phyloP scores from a whole-genome alignment of 2,888 invertebrate genomes.

The Koerneria pararmatus region DNA sequence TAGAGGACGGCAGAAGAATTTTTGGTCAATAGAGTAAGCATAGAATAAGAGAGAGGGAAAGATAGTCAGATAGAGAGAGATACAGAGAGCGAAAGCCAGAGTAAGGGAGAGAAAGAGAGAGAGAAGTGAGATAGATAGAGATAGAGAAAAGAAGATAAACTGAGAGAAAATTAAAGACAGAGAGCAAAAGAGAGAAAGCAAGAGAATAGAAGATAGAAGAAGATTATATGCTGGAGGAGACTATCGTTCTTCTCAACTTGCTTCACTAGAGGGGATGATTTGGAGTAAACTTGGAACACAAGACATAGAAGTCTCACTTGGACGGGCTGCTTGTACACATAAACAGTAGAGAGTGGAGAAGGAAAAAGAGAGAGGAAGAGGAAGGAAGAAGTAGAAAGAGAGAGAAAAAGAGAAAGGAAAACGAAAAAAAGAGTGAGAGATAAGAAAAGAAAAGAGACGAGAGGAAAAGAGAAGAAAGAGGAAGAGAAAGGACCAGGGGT shows the following conservation, averaged over 20 bases:
- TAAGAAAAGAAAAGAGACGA: slow-evolving; percentile 19
- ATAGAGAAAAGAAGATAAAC: slow-evolving; percentile 12
- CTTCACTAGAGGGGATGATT: no score
- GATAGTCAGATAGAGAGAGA: background rate
- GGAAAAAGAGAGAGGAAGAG: no score
- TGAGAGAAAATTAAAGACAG: background rate
- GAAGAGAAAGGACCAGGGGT: slow-evolving; percentile 12
- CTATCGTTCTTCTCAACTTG: background rate
- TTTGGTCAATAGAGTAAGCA: background rate
- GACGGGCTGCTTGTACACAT: no score
- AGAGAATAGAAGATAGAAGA: no score
- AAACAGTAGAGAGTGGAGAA: no score
- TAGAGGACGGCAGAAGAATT: background rate
- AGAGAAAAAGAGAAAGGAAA: background rate
- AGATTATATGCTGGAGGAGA: no score
- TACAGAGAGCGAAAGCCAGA: background rate
- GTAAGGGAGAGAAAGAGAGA: background rate
- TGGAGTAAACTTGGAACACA: no score
- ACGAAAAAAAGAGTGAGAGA: slow-evolving; percentile 3
- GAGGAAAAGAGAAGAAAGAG: slow-evolving; percentile 15
- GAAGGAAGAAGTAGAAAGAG: background rate
- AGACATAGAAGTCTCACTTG: no score
- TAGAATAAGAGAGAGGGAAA: background rate
- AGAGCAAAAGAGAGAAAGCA: slow-evolving; percentile 6
- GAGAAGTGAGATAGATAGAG: slow-evolving; percentile 4